Percentiles rank a stretch among this genome's conserved stretches.
Conservation (phyloP, 2,888 invertebrate species). For the Pterobdella sp. region DNA sequence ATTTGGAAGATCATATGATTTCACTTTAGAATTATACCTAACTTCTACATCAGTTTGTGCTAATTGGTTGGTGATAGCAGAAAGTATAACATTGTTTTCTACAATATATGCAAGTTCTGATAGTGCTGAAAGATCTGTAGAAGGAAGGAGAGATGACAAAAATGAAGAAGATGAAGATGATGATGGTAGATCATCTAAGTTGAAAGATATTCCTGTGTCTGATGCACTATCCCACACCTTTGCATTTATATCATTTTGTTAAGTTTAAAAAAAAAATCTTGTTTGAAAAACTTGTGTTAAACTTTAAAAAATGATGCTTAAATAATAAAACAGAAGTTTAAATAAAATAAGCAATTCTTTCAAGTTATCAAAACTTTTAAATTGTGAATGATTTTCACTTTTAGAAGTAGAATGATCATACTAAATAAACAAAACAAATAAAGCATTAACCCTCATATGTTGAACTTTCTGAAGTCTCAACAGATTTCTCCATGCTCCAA, state of each 20-base stretch:
- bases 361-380: neutral
- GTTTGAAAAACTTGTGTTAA: neutral
- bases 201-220: conserved; percentile 78
- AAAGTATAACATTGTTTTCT: conserved; percentile 80
- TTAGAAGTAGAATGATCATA: neutral
- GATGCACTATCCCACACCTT: conserved; percentile 90
- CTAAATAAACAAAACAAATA: neutral
- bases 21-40: conserved; percentile 63
- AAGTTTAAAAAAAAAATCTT: neutral
- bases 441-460: conserved; percentile 73
- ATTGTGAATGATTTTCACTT: neutral
- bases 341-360: neutral
- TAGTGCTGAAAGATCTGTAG: conserved; percentile 48
- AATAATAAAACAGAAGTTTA: neutral
- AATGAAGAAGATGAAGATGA: neutral
- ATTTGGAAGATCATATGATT: conserved; percentile 58
- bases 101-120: conserved; percentile 80
- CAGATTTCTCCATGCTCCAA: conserved; percentile 77
- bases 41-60: conserved; percentile 58
- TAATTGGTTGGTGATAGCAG: conserved; percentile 58
- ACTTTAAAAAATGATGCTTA: neutral
- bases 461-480: conserved; percentile 68
- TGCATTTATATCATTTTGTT: neutral
- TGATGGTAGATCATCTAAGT: conserved; percentile 57
- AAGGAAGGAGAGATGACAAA: neutral